These are phyloP conservation scores for Ophion costatus DNA, from an alignment of 2,888 invertebrate species.

Conservation along the genomic window DNA sequence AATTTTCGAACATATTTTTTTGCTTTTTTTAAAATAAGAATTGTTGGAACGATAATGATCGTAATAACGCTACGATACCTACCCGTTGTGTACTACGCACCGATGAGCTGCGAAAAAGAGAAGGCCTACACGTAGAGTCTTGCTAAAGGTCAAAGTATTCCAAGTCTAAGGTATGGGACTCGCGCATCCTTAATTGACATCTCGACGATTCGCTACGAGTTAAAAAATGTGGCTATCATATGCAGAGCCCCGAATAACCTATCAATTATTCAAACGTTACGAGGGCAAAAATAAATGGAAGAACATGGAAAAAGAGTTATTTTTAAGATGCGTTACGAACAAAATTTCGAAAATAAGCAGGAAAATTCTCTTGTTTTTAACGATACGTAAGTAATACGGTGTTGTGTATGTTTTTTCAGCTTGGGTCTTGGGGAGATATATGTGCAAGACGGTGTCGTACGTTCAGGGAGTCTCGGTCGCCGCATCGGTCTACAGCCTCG, in stretches of 20 bases:
- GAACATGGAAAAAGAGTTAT: too few species aligned
- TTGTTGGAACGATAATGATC: neutral
- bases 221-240: neutral
- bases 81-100: neutral
- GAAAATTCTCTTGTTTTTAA: neutral
- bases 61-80: neutral
- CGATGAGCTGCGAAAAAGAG: neutral
- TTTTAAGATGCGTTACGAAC: too few species aligned
- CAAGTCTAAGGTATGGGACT: neutral
- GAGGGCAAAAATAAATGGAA: too few species aligned
- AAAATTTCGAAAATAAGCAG: neutral
- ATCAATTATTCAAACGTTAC: too few species aligned
- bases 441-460: slow-evolving; percentile 98
- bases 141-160: neutral
- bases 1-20: slow-evolving; percentile 2
- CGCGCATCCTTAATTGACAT: neutral
- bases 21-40: neutral
- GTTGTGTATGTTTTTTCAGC: slow-evolving; percentile 86
- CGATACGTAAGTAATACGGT: slow-evolving; percentile 14
- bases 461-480: slow-evolving; percentile 97
- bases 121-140: neutral
- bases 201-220: neutral
- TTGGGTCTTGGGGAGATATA: slow-evolving; percentile 97
- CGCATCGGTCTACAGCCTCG: slow-evolving; percentile 97
- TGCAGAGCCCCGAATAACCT: too few species aligned